These are phyloP conservation scores for Acromyrmex echinatior DNA, from an alignment of 1,140 invertebrate species.

Conservation along the genomic window DNA sequence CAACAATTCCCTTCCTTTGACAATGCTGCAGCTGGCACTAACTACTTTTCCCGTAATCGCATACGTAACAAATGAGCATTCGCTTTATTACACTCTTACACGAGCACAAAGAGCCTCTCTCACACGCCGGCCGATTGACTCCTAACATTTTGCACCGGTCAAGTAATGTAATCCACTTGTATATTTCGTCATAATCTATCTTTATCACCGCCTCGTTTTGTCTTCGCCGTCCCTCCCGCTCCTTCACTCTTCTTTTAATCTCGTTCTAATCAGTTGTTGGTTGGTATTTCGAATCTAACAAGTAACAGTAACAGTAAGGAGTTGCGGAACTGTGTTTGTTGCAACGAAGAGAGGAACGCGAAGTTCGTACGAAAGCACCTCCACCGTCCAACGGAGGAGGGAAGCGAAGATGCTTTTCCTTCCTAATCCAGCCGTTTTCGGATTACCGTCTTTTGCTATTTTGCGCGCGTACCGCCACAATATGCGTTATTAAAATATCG, in stretches of 20 bases:
- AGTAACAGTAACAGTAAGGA: constrained; percentile 42
- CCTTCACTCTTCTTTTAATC: constrained; percentile 39
- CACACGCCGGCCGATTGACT: constrained; percentile 53
- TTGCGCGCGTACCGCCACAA: background rate
- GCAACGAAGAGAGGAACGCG: constrained; percentile 72
- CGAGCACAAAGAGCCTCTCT: constrained; percentile 67
- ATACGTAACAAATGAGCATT: constrained; percentile 71
- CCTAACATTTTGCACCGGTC: constrained; percentile 64
- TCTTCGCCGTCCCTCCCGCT: constrained; percentile 8
- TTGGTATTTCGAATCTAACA: constrained; percentile 71
- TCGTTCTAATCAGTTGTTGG: constrained; percentile 70
- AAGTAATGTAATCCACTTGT: constrained; percentile 66
- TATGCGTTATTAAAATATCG: constrained; percentile 3
- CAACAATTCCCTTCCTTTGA: constrained; percentile 25
- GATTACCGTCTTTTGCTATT: background rate
- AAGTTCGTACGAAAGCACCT: background rate
- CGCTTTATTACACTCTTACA: constrained; percentile 68
- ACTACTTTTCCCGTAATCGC: constrained; percentile 71
- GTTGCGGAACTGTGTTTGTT: constrained; percentile 84
- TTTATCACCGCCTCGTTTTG: constrained; percentile 59
- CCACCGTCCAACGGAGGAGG: background rate
- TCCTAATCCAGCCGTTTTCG: constrained; percentile 18
- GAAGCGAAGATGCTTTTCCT: background rate
- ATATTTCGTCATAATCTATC: constrained; percentile 58
- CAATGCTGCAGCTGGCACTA: constrained; percentile 70